phyloP scores from a whole-genome alignment of 2,113 vertebrate species.

The Pelecanus crispus region DNA sequence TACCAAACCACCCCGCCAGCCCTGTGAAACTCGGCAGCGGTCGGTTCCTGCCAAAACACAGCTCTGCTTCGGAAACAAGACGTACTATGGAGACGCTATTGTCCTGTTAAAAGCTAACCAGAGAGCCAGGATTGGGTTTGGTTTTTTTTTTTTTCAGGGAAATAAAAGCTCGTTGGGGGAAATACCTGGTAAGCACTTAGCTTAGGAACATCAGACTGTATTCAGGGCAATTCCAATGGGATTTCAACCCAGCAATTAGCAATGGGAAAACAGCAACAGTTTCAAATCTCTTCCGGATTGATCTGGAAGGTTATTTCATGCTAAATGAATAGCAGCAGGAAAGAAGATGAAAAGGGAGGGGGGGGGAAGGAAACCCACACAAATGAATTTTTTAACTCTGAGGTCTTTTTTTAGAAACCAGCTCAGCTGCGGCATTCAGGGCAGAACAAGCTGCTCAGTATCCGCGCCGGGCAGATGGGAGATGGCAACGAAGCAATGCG shows the following conservation, averaged over 20 bases:
- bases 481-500: not conserved
- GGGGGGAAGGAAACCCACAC: not conserved
- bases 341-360: constrained; percentile 12
- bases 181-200: constrained; percentile 20
- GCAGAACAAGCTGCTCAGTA: not conserved
- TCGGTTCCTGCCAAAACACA: not conserved
- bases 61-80: constrained; percentile 16
- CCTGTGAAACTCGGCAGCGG: not conserved
- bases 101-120: not conserved
- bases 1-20: not conserved
- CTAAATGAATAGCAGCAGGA: constrained; percentile 46
- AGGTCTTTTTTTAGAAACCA: not conserved
- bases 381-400: not conserved
- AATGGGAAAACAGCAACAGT: constrained; percentile 2
- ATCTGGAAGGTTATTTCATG: constrained; percentile 51
- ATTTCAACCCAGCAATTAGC: constrained; percentile 27
- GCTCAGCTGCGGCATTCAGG: not conserved
- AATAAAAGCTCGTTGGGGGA: not conserved
- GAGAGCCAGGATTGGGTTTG: not conserved
- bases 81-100: not conserved
- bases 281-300: constrained; percentile 37
- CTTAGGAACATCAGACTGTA: not conserved
- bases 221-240: not conserved
- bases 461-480: not conserved
- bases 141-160: not conserved